Conservation (phyloP, 1,140 invertebrate genomes). For the Drosophila saltans region DNA sequence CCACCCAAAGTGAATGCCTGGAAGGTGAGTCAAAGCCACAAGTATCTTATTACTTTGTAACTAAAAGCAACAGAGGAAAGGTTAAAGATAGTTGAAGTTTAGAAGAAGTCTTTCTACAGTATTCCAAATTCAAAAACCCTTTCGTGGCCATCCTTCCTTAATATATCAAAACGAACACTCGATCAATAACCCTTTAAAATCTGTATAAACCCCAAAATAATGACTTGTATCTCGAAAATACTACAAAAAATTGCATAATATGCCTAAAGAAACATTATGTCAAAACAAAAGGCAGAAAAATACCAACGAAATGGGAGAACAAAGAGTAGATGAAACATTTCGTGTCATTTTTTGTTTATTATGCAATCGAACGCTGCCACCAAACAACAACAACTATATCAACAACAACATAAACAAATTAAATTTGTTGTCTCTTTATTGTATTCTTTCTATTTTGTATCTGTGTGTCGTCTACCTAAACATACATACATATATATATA, state of each 20-base stretch:
- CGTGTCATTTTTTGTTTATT: conserved; percentile 33
- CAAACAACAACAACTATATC: conserved; percentile 25
- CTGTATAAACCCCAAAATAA: conserved; percentile 28
- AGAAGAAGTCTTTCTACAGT: too few relatives aligned
- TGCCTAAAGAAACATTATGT: conserved; percentile 43
- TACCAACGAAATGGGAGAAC: conserved; percentile 29
- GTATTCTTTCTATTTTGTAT: conserved; percentile 12
- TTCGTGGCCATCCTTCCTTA: too few relatives aligned
- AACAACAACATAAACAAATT: conserved; percentile 27
- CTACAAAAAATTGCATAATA: conserved; percentile 63
- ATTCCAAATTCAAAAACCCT: too few relatives aligned
- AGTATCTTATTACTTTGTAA: too few relatives aligned
- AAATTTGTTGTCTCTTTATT: conserved; percentile 22
- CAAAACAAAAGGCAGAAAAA: conserved; percentile 56
- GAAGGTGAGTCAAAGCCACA: conserved; percentile 81
- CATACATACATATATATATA: background rate
- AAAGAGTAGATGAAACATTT: background rate
- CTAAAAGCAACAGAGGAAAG: too few relatives aligned
- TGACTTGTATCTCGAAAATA: conserved; percentile 45
- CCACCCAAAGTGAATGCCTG: conserved; percentile 85
- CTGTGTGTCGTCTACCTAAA: conserved; percentile 5
- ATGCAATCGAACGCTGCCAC: conserved; percentile 36
- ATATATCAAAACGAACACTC: too few relatives aligned
- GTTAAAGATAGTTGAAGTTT: too few relatives aligned
- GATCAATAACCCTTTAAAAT: conserved; percentile 23